A percentile compares a stretch with the other conserved stretches of the same genome.
These are phyloP conservation scores for Aepyceros melampus DNA, from an alignment of 2,113 vertebrate species.

Conservation along the genomic window DNA sequence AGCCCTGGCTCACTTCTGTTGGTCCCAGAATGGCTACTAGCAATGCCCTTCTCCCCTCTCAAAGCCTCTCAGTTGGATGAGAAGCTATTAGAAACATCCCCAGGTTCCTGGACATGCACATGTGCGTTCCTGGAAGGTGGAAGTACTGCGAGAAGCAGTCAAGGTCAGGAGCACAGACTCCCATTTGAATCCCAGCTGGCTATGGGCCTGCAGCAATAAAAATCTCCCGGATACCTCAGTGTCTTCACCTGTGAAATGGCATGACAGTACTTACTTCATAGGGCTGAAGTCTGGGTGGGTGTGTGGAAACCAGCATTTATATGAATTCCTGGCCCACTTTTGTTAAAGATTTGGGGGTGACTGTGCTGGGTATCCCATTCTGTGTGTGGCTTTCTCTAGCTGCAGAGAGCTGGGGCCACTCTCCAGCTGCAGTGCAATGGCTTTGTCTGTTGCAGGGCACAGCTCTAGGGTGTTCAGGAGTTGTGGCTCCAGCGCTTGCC, in stretches of 20 bases:
- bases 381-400: accelerated
- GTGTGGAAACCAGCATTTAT: background rate
- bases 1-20: background rate
- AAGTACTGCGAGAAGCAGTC: background rate
- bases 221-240: background rate
- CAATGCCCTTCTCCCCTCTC: background rate
- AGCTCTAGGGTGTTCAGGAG: background rate
- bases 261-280: accelerated
- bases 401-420: background rate
- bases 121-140: background rate
- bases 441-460: accelerated
- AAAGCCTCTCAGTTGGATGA: background rate
- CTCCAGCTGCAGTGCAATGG: background rate
- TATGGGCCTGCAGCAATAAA: background rate
- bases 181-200: background rate
- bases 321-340: background rate
- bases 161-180: background rate
- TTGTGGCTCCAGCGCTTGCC: background rate
- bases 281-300: background rate
- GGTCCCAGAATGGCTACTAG: background rate
- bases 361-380: background rate
- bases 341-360: background rate
- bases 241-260: background rate
- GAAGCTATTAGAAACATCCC: background rate
- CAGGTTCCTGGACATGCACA: background rate